These are phyloP conservation scores for Imbricaverruca yamaguchii DNA, from an alignment of 2,888 invertebrate genomes.

Conservation along the genomic window DNA sequence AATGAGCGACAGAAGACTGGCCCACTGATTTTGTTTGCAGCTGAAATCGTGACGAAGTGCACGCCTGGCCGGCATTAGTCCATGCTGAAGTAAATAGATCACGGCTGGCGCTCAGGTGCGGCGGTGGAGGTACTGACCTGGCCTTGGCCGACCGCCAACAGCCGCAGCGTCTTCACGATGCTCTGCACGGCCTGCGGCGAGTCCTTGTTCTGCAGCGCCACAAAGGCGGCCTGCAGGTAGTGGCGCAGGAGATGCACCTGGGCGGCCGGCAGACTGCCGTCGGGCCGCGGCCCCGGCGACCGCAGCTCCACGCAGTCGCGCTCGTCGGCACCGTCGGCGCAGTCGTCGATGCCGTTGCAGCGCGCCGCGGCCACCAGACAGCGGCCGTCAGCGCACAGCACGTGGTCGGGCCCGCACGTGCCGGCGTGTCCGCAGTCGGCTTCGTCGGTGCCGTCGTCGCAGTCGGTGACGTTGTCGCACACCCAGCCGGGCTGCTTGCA, in stretches of 20 bases:
- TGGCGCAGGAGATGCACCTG: not conserved
- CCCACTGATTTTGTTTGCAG: too few species aligned
- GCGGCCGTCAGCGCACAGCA: constrained; percentile 18
- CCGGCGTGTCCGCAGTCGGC: too few species aligned
- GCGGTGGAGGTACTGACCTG: not conserved
- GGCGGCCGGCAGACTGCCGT: not conserved
- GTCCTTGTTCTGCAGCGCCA: not conserved
- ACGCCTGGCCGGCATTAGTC: too few species aligned
- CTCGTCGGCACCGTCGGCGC: constrained; percentile 23
- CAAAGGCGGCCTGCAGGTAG: not conserved
- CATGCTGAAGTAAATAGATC: not conserved
- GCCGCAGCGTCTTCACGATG: not conserved
- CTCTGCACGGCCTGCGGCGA: not conserved
- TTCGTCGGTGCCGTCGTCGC: not conserved
- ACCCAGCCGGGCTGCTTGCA: not conserved
- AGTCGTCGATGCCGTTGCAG: constrained; percentile 23
- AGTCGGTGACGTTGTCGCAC: not conserved
- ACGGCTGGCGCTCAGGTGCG: constrained; percentile 56
- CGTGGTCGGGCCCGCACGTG: not conserved
- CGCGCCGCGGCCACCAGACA: not conserved
- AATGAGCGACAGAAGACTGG: too few species aligned
- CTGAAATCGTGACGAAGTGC: too few species aligned
- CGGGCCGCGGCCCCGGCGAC: not conserved
- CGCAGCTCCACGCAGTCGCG: not conserved
- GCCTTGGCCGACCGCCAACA: not conserved